Conservation (phyloP, 2,113 vertebrate species). For the Ia io region DNA sequence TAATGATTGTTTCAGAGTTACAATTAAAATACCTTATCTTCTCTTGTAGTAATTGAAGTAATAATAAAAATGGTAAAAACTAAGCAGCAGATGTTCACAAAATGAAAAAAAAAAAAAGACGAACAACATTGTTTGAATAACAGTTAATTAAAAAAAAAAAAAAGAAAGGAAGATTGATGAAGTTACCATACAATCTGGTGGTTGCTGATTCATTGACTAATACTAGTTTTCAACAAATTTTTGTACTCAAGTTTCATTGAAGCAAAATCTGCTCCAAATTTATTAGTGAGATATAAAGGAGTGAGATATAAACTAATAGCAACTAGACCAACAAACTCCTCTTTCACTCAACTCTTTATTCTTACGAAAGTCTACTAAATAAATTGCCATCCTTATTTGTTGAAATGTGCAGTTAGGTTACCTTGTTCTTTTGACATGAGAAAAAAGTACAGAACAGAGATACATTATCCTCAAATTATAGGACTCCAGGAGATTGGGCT, state of each 20-base stretch:
- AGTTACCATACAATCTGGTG: neutral
- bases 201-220: neutral
- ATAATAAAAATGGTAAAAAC: conserved; percentile 28
- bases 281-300: neutral
- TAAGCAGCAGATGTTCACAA: conserved; percentile 39
- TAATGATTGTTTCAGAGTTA: neutral
- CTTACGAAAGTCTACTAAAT: neutral
- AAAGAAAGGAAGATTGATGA: neutral
- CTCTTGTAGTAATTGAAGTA: neutral
- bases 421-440: neutral
- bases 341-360: neutral
- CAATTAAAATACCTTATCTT: neutral
- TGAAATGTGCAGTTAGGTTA: neutral
- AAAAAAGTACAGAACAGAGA: neutral
- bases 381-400: neutral
- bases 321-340: neutral
- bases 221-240: neutral
- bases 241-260: neutral
- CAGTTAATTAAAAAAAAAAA: neutral
- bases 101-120: neutral
- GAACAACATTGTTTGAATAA: conserved; percentile 5
- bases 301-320: neutral
- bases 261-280: neutral
- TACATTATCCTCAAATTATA: neutral
- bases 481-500: neutral